Percentiles rank a stretch among this genome's conserved stretches.
These are phyloP conservation scores for Platygyra sinensis DNA, from an alignment of 64 coral and sea anemone species.

Conservation along the genomic window DNA sequence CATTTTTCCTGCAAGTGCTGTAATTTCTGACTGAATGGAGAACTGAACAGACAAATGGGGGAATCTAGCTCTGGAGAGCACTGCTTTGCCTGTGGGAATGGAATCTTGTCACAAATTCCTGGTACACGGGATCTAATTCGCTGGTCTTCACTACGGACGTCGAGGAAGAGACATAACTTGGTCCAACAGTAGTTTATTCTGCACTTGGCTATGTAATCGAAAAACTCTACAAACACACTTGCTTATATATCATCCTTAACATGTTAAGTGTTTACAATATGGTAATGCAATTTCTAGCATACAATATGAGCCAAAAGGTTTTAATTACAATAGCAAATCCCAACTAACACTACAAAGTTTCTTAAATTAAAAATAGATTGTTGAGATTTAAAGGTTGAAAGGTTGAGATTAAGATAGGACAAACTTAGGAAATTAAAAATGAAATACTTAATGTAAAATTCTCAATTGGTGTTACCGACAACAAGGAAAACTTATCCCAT, in stretches of 20 bases:
- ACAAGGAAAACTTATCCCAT: not conserved
- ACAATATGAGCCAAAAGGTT: not conserved
- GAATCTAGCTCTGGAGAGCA: too few species aligned
- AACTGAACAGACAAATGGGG: too few species aligned
- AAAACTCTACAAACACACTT: not conserved
- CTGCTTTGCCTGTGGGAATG: too few species aligned
- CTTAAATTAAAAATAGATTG: not conserved
- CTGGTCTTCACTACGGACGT: too few species aligned
- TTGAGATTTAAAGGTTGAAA: not conserved
- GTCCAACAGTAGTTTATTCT: conserved; percentile 20
- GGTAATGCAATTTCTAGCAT: not conserved
- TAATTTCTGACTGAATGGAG: too few species aligned
- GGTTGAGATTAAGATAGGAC: not conserved
- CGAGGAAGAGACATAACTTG: conserved; percentile 1
- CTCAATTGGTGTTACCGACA: not conserved
- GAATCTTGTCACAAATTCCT: too few species aligned
- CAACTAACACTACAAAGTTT: not conserved
- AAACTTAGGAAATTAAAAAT: not conserved
- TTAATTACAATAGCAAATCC: not conserved
- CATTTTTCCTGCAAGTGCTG: too few species aligned
- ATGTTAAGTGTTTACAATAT: not conserved
- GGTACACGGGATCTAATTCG: too few species aligned
- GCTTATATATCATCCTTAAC: not conserved
- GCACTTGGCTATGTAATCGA: not conserved
- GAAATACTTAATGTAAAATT: too few species aligned